Evolutionary conservation across 2,888 invertebrate species (phyloP), one percentile per base, ranked within the genome.

Genomic region (Meloe dianella): DNA sequence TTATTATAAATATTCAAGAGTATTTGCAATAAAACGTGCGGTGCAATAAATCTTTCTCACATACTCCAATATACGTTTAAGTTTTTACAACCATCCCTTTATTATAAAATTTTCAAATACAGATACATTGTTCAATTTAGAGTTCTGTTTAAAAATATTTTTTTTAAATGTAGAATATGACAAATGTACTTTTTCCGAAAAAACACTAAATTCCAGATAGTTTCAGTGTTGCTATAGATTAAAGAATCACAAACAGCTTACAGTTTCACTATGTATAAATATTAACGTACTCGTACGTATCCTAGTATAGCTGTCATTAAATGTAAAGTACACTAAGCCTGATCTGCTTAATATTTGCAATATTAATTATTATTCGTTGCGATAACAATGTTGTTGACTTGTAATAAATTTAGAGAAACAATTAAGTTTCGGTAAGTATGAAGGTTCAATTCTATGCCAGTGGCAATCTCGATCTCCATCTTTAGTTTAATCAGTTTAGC

Each of bases 171-270:
- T 70, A 69, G 65, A 69, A 68, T 67, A 67, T 73, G 71, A 72
- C 71, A 71, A 71, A 73, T 73, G 68, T 67, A 62, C 61, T 63
- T 65, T n/a, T 70, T 72, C 71, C 70, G 69, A 69, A n/a, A n/a
- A n/a, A n/a, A n/a, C n/a, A n/a, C n/a, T n/a, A 72, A 67, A 3
- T 32, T 10, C 35, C 35, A 65, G 72, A 67, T 68, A 70, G 67
- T 65, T 61, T 71, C 67, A 69, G 65, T 61, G 71, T 70, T 66
- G 66, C 66, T 72, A 67, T 67, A 61, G 66, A 66, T 66, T 59
- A 68, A 72, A 70, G 70, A 69, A 72, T 71, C 67, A 65, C 71
- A 68, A 68, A 70, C 63, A 38, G 60, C 63, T 67, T 62, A 64
- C 61, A 64, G 64, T 47, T 57, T 66, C 61, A 61, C 57, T 65